Base-by-base conservation (phyloP, 92 coral and sea anemone genomes). In the Parazoanthus swiftii region DNA sequence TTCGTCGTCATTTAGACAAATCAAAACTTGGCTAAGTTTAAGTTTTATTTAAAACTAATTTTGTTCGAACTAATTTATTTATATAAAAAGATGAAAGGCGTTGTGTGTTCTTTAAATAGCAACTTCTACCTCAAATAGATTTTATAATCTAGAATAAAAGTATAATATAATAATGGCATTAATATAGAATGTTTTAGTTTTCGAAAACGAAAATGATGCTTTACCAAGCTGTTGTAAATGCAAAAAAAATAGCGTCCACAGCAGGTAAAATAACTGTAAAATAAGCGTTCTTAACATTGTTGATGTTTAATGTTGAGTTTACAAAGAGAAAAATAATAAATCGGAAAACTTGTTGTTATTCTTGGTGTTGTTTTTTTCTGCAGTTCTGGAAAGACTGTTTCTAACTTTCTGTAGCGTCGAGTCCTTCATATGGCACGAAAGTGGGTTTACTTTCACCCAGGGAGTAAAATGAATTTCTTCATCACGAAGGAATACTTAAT, bases 141-240 rank as follows among this genome's bases (percentile, higher is more conserved):
- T 58, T 81, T 81, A 56, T 37, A 59, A 63, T 33, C 48, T 18
- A 59, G 14, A 36, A 38, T 63, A 66, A 63, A 23, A 81, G 74
- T 35, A 81, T 36, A 58, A 81, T 81, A 81, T 81, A 81, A 81
- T 56, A 33, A 50, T 79, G 21, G 63, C 37, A 81, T 58, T 63
- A 81, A 59, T 63, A 81, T 58, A 58, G 59, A 59, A 20, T 35
- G 72, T 80, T 81, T 81, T 81, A 81, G 85, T 81, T 81, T 81
- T 81, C 13, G 74, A 59, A 81, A 66, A 79, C 63, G 51, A 63
- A 21, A 18, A 20, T 37, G 59, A 20, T 37, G 59, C 54, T 63
- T 81, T 81, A 21, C 36, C 8, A 79, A 50, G 23, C 46, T 50
- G 38, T 79, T 79, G 83, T 79, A 54, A 79, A 79, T 79, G 54